A percentile compares a stretch with the other conserved stretches of the same genome.
phyloP scores from a whole-genome alignment of 2,888 invertebrate genomes.

The Willowsia nigromaculata region DNA sequence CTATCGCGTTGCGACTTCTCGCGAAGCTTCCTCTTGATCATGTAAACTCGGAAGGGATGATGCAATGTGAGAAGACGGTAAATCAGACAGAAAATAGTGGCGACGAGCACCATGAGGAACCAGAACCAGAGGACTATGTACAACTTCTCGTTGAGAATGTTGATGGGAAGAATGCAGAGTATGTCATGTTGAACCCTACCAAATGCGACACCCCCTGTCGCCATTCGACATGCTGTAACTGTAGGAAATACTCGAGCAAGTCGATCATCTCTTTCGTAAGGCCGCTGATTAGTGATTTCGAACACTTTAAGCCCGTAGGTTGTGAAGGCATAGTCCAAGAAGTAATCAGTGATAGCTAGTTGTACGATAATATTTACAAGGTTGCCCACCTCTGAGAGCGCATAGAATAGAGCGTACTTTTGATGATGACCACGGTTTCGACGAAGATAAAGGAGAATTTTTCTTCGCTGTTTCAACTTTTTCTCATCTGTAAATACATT shows the following conservation, averaged over 20 bases:
- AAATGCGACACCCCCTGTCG: conserved; percentile 73
- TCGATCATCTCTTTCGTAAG: conserved; percentile 67
- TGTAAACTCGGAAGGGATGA: conserved; percentile 43
- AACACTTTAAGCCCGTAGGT: conserved; percentile 72
- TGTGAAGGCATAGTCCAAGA: conserved; percentile 70
- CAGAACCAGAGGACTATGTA: conserved; percentile 75
- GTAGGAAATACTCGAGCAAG: conserved; percentile 74
- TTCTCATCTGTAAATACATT: conserved; percentile 71
- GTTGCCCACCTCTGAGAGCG: conserved; percentile 67
- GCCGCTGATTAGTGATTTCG: conserved; percentile 61
- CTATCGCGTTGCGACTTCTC: conserved; percentile 48
- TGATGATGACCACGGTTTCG: conserved; percentile 70
- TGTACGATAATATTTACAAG: conserved; percentile 66
- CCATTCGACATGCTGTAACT: conserved; percentile 70
- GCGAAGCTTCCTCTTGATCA: conserved; percentile 57
- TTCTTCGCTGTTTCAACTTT: conserved; percentile 67
- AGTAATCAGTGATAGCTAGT: conserved; percentile 66
- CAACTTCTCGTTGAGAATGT: conserved; percentile 70
- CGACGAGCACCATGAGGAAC: conserved; percentile 66
- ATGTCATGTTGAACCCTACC: conserved; percentile 70
- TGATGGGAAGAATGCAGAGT: conserved; percentile 74
- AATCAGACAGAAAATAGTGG: conserved; percentile 44
- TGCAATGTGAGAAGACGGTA: conserved; percentile 67
- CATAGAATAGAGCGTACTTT: conserved; percentile 63
- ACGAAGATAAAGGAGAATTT: conserved; percentile 70